A percentile compares a stretch with the other conserved stretches of the same genome.
Evolutionary conservation across 2,113 vertebrate species (phyloP).

Genomic region (Hippopotamus amphibius): DNA sequence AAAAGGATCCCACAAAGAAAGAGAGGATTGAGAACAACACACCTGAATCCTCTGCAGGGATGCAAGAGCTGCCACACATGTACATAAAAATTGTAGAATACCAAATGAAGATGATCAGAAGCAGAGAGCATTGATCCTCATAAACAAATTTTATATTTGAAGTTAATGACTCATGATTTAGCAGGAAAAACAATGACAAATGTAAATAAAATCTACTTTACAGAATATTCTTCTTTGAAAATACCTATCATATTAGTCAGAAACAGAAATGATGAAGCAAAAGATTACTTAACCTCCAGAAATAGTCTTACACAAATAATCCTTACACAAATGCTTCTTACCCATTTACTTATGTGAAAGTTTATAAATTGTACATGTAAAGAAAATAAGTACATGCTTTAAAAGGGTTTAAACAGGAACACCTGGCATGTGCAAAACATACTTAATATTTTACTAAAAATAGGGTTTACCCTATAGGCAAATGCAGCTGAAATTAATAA

Average conservation of each 20-base stretch:
- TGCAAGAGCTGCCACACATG: accelerated
- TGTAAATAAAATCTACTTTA: neutral
- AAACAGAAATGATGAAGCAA: constrained; percentile 17
- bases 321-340: neutral
- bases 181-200: neutral
- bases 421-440: neutral
- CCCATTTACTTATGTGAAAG: neutral
- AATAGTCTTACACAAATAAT: neutral
- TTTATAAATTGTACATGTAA: neutral
- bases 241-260: neutral
- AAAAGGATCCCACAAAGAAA: neutral
- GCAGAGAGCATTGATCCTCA: neutral
- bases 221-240: neutral
- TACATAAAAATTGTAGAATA: neutral
- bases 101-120: neutral
- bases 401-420: neutral
- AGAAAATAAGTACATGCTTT: neutral
- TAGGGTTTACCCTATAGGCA: neutral
- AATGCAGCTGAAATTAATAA: neutral
- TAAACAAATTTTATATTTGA: neutral
- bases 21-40: neutral
- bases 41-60: neutral
- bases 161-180: neutral
- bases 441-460: neutral
- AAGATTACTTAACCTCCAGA: neutral